These are phyloP conservation scores for Notothenia rossii DNA, from an alignment of 2,113 vertebrate genomes.

Conservation along the genomic window DNA sequence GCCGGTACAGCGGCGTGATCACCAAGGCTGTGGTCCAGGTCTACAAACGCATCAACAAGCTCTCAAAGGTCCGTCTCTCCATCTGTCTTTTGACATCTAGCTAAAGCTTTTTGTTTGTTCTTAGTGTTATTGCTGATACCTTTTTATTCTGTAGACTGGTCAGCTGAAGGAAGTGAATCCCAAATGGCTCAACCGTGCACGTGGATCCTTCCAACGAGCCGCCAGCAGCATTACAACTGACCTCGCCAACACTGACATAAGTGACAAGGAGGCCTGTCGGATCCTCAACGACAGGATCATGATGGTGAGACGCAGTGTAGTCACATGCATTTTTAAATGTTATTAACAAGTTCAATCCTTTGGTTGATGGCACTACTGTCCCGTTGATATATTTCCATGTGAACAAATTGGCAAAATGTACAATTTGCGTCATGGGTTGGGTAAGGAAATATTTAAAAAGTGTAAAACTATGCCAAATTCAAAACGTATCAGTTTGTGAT, in stretches of 20 bases:
- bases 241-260: conserved; percentile 79
- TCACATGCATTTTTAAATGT: not conserved
- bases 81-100: not conserved
- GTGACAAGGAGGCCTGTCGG: conserved; percentile 82
- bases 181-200: conserved; percentile 87
- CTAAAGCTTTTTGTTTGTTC: too few relatives aligned
- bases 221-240: conserved; percentile 63
- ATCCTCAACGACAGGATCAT: conserved; percentile 92
- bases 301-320: conserved; percentile 81
- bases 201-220: conserved; percentile 86
- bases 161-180: conserved; percentile 77
- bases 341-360: not conserved
- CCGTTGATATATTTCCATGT: not conserved
- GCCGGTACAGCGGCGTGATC: conserved; percentile 78
- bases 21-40: conserved; percentile 38
- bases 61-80: conserved; percentile 53
- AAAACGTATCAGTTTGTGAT: not conserved
- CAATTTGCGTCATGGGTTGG: not conserved
- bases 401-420: not conserved
- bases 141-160: conserved; percentile 39
- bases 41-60: fast-evolving
- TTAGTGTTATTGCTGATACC: too few relatives aligned
- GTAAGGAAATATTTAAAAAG: not conserved
- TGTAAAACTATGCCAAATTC: not conserved
- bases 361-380: not conserved